These are phyloP conservation scores for Oreochromis spilurus DNA, from an alignment of 2,113 vertebrate species.

Conservation along the genomic window DNA sequence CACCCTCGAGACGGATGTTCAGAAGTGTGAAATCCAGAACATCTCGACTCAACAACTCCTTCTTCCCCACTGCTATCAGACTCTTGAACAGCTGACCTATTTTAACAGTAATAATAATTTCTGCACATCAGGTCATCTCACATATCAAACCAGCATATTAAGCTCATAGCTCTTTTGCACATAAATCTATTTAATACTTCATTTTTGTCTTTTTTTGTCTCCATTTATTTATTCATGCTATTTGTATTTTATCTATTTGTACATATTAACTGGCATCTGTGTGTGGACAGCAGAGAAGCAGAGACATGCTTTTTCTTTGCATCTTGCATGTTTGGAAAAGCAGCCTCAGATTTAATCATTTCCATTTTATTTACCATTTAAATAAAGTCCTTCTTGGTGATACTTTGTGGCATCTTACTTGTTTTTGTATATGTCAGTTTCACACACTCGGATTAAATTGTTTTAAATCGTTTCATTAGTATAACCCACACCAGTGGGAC, in stretches of 20 bases:
- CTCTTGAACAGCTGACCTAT: neutral
- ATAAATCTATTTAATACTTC: neutral
- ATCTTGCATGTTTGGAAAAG: neutral
- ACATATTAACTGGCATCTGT: neutral
- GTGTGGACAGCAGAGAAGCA: neutral
- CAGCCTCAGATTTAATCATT: neutral
- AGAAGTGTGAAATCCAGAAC: neutral
- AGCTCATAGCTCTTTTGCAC: neutral
- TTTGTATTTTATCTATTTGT: neutral
- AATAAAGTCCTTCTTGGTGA: neutral
- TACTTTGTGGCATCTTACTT: neutral
- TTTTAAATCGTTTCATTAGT: neutral
- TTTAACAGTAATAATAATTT: neutral
- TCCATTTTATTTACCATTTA: fast-evolving
- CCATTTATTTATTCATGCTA: neutral
- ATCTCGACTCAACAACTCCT: neutral
- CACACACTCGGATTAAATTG: neutral
- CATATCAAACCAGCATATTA: neutral
- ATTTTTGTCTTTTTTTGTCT: neutral
- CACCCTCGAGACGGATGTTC: too few species aligned
- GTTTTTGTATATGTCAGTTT: neutral
- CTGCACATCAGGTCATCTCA: neutral
- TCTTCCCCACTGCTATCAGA: fast-evolving
- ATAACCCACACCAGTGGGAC: neutral
- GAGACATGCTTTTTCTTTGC: neutral